Percentiles rank a stretch among this genome's conserved stretches.
Conservation (phyloP, 2,888 invertebrate species). For the Megalurothrips usitatus region DNA sequence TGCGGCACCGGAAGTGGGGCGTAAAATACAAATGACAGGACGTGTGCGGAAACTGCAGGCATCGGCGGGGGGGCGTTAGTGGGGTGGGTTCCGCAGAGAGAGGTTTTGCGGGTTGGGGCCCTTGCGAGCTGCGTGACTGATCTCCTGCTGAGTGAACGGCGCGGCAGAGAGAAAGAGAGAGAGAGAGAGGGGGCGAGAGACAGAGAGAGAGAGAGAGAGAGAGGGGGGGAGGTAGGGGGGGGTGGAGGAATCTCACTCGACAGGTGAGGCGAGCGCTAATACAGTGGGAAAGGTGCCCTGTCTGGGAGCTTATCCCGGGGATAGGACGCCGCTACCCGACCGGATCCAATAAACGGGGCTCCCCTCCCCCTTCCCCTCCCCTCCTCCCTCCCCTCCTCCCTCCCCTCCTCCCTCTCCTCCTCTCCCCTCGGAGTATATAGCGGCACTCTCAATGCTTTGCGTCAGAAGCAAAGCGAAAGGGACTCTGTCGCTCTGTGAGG, state of each 20-base stretch:
- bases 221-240: conserved; percentile 30
- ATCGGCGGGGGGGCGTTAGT: no score
- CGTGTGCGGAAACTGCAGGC: no score
- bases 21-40: no score
- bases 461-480: no score
- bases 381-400: neutral
- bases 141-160: no score
- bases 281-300: neutral
- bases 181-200: conserved; percentile 30
- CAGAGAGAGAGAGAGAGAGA: conserved; percentile 32
- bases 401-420: neutral
- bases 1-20: no score
- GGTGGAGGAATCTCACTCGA: neutral
- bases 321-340: neutral
- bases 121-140: no score
- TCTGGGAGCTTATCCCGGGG: conserved; percentile 1
- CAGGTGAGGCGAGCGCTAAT: neutral
- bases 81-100: no score
- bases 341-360: neutral
- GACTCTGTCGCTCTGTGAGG: no score
- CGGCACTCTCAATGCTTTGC: no score
- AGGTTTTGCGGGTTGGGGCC: no score
- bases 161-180: conserved; percentile 31
- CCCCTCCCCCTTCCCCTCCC: neutral
- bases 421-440: neutral